A percentile compares a stretch with the other conserved stretches of the same genome.
These are phyloP conservation scores for Salvelinus namaycush DNA, from an alignment of 2,113 vertebrate genomes.

Conservation along the genomic window DNA sequence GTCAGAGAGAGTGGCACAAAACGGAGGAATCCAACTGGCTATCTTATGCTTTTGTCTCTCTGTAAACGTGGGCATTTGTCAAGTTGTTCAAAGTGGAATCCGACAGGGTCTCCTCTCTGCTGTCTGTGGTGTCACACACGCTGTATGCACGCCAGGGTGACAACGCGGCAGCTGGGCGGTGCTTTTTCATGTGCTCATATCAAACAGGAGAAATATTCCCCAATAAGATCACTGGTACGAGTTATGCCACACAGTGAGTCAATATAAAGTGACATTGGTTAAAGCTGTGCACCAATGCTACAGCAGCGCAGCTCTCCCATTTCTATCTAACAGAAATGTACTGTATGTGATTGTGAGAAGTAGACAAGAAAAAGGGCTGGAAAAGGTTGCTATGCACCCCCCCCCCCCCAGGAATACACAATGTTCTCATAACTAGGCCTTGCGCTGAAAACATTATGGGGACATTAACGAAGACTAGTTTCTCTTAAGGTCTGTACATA, in stretches of 20 bases:
- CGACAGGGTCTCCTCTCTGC: constrained; percentile 45
- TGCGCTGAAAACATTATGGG: background rate
- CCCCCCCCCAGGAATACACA: too few species aligned
- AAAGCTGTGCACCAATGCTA: background rate
- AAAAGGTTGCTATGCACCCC: too few species aligned
- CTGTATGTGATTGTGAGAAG: too few species aligned
- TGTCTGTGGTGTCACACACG: constrained; percentile 55
- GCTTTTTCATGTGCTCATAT: constrained; percentile 45
- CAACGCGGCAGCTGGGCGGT: background rate
- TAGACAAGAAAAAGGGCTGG: too few species aligned
- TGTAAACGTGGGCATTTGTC: constrained; percentile 62
- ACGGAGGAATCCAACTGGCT: constrained; percentile 27
- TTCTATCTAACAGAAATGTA: background rate
- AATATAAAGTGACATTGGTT: background rate
- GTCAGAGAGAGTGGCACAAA: constrained; percentile 31
- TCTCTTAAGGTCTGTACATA: constrained; percentile 7
- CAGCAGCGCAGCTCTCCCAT: background rate
- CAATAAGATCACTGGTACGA: constrained; percentile 21
- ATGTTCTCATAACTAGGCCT: background rate
- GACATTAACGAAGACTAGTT: background rate
- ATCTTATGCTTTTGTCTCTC: constrained; percentile 40
- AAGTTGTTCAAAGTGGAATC: constrained; percentile 58
- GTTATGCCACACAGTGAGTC: background rate
- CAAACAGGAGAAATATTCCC: constrained; percentile 30
- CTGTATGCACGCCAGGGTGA: constrained; percentile 19